Evolutionary conservation across 2,888 invertebrate genomes (phyloP).

Genomic region (Drosophila neutralis): DNA sequence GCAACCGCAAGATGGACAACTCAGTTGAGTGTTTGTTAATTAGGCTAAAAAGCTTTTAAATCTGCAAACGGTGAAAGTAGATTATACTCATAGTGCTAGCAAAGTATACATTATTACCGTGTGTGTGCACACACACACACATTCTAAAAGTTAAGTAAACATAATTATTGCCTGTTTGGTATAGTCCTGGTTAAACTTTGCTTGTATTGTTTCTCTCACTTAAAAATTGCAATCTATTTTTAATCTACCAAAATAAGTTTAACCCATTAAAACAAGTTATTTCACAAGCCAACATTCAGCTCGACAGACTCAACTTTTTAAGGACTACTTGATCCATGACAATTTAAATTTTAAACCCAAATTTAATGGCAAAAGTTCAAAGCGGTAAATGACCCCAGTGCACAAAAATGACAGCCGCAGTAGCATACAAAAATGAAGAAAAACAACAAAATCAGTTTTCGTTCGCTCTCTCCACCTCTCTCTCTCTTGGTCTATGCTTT

Average conservation of each 20-base stretch:
- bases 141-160: neutral
- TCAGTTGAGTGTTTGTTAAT: conserved; percentile 27
- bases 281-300: conserved; percentile 4
- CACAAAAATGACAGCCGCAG: conserved; percentile 67
- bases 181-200: neutral
- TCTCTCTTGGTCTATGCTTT: neutral
- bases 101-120: too few relatives aligned
- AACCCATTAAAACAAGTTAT: conserved; percentile 1
- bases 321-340: conserved; percentile 30
- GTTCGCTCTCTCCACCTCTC: neutral
- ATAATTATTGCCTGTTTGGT: neutral
- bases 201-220: neutral
- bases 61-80: neutral
- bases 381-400: conserved; percentile 76
- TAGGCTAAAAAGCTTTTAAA: conserved; percentile 11
- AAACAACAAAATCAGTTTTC: conserved; percentile 16
- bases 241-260: neutral
- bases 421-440: conserved; percentile 42
- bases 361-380: conserved; percentile 60
- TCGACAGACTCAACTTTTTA: conserved; percentile 5
- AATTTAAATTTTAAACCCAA: conserved; percentile 36
- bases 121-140: neutral
- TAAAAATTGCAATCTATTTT: neutral
- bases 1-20: conserved; percentile 17
- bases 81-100: neutral